These are phyloP conservation scores for Lophura nycthemera DNA, from an alignment of 2,113 vertebrate species.

Conservation along the genomic window DNA sequence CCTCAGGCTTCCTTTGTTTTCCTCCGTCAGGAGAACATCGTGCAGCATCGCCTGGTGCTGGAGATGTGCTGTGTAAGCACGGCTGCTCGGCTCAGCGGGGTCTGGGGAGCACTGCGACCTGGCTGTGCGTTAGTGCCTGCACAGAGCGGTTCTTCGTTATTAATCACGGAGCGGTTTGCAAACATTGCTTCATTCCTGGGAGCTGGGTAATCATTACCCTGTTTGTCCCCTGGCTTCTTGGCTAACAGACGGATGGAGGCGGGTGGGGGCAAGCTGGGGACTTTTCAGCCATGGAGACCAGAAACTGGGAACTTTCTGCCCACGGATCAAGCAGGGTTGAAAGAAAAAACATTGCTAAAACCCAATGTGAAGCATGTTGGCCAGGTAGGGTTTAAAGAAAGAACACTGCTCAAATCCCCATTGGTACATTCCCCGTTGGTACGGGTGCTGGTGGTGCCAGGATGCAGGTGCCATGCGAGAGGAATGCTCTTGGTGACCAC, in stretches of 20 bases:
- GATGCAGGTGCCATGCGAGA: neutral
- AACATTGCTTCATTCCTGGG: neutral
- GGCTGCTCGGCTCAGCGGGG: neutral
- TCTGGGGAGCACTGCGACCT: neutral
- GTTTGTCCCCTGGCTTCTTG: fast-evolving
- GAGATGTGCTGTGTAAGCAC: constrained; percentile 53
- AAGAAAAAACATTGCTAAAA: neutral
- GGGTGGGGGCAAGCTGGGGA: neutral
- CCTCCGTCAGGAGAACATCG: constrained; percentile 38
- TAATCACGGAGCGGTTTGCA: constrained; percentile 3
- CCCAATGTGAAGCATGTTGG: no score
- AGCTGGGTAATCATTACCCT: neutral
- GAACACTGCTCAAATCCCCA: fast-evolving
- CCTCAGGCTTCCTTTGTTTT: constrained; percentile 65
- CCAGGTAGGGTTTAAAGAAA: neutral
- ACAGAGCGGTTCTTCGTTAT: constrained; percentile 41
- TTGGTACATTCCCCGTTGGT: neutral
- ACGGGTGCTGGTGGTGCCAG: neutral
- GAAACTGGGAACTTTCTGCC: neutral
- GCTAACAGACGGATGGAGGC: neutral
- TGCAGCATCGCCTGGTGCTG: constrained; percentile 50
- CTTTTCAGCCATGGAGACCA: neutral
- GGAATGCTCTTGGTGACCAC: neutral
- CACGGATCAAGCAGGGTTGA: neutral
- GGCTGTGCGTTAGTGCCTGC: neutral